Evolutionary conservation across 92 coral and sea anemone genomes (phyloP), one percentile per base, ranked within the genome.

Genomic region (Porites evermanni): DNA sequence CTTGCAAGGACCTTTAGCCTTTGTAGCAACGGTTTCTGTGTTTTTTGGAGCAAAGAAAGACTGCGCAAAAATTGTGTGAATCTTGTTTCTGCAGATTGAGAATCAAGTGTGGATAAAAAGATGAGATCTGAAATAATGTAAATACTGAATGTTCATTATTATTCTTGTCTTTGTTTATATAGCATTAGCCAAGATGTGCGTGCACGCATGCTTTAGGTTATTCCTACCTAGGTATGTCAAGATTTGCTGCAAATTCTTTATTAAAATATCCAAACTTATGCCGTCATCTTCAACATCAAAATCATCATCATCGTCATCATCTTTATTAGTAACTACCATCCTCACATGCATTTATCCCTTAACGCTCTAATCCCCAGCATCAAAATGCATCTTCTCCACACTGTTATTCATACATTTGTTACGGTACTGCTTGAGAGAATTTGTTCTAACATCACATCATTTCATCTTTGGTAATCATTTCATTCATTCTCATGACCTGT

Each of bases 61-160:
- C 47, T 4, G 6, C 6, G 47, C 47, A 38, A 38, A 38, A 38
- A 38, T 38, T 1, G 47, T 83, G 64, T 83, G 73, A 72, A 29
- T 52, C 60, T 63, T 74, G 23, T 72, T 83, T 83, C 67, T 85
- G 69, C 79, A 85, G 88, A 78, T 75, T 67, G 83, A 77, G 53
- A 85, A 85, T 44, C 83, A 76, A 68, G 88, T 85, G 59, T 85
- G 88, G 88, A 74, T 83, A 78, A 85, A 85, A 65, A 85, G 88
- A 85, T 77, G 80, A 83, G 87, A 63, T 74, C 53, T 23, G 80
- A 73, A 53, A 50, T 73, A 72, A 83, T 83, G 87, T 83, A 83
- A 83, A 83, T 83, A 83, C 87, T 83, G 80, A 83, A 63, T 77
- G 20, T 77, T 77, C 65, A 64, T 83, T 83, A 38, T 4, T 83